Base-by-base conservation (phyloP, 1,140 invertebrate genomes). In the Hermatobates lingyangjiaoensis region DNA sequence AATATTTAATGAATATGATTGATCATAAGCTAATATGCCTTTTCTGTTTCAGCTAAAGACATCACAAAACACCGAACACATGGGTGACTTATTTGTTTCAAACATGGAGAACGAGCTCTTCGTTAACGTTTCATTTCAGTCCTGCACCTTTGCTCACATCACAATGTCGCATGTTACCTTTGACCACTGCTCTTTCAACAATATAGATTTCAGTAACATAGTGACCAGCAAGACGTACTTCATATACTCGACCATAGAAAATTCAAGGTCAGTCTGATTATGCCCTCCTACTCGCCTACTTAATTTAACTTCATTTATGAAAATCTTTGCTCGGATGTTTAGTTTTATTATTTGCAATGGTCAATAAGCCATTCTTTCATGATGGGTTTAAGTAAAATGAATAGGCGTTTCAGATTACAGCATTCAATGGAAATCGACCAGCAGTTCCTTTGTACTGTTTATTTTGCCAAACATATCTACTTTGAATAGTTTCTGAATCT, bases 201-300 rank as follows among this genome's bases (percentile, higher is more conserved):
- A 66, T 27, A 66, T 69, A 0, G 62, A 64, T 14, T 67, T 73
- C 50, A 60, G 63, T 0, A 70, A 67, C 34, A 63, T 73, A 7
- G 68, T 68, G 56, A 67, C 66, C 0, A 69, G 67, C 4, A 64
- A 63, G 18, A 66, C 66, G 2, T 66, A 68, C 51, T 74, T 74
- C 59, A 64, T 62, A 48, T 63, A 72, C 60, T 69, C 68, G 38
- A 55, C 62, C 30, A 68, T 72, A 28, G 60, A 65, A 53, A 60
- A 70, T 58, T 69, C 66, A 1, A 69, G 66, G 69, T 71, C 28
- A 65, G 66, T 50, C n/a, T n/a, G n/a, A n/a, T n/a, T n/a, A n/a
- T n/a, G n/a, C n/a, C n/a, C n/a, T n/a, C n/a, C 18, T 7, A 45
- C 21, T 14, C 21, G 18, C 14, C 10, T 15, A 18, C 3, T 2